Evolutionary conservation across 2,113 vertebrate species (phyloP).

Genomic region (Grantiella picta): DNA sequence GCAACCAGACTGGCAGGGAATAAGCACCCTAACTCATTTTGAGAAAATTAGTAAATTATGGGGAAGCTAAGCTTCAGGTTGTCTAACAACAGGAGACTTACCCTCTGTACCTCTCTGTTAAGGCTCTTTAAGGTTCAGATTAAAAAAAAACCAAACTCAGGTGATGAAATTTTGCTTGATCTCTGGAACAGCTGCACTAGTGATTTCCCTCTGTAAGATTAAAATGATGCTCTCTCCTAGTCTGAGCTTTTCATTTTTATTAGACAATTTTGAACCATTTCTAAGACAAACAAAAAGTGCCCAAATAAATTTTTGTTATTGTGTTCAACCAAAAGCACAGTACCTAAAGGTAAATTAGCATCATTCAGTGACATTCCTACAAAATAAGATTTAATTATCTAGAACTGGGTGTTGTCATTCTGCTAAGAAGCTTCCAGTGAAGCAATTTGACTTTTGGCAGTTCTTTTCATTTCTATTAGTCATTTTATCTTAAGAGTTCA

Average conservation of each 20-base stretch:
- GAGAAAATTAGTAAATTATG: not conserved
- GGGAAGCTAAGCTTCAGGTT: not conserved
- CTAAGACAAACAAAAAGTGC: not conserved
- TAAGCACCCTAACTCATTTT: not conserved
- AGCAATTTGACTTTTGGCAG: not conserved
- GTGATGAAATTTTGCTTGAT: not conserved
- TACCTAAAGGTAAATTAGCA: constrained; percentile 35
- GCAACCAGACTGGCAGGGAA: not conserved
- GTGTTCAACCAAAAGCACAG: not conserved
- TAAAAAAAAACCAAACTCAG: not conserved
- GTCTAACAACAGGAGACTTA: not conserved
- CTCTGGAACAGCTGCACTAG: not conserved
- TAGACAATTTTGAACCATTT: not conserved
- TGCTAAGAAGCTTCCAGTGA: constrained; percentile 7
- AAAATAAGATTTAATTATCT: constrained; percentile 34
- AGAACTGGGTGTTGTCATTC: constrained; percentile 17
- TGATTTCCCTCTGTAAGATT: not conserved
- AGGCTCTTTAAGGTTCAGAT: not conserved
- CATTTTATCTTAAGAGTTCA: constrained; percentile 21
- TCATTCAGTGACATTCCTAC: constrained; percentile 12
- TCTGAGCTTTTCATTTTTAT: not conserved
- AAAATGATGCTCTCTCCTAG: not conserved
- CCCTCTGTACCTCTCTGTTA: not conserved
- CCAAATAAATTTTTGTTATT: constrained; percentile 4
- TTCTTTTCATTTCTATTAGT: not conserved